Evolutionary conservation across 2,113 vertebrate species (phyloP).

Genomic region (Salvelinus namaycush): DNA sequence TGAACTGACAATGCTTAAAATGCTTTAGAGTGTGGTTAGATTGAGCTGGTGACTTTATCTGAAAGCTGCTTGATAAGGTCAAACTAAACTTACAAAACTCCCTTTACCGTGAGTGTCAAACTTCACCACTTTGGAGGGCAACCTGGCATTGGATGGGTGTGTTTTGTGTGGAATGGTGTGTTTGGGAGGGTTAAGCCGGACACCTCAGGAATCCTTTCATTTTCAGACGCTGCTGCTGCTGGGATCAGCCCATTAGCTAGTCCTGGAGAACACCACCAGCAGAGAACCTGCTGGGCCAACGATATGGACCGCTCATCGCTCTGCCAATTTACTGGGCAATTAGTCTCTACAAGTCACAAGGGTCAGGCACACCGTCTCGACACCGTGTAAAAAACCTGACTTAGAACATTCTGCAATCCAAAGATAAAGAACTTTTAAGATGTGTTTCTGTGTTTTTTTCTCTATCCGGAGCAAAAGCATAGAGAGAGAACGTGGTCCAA

Average conservation of each 20-base stretch:
- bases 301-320: constrained; percentile 19
- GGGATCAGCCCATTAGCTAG: constrained; percentile 23
- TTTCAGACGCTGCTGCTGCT: constrained; percentile 1
- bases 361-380: constrained; percentile 28
- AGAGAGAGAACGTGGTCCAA: too few species aligned
- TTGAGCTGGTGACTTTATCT: too few species aligned
- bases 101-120: too few species aligned
- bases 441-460: too few species aligned
- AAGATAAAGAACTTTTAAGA: background rate
- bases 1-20: too few species aligned
- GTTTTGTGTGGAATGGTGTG: background rate
- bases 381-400: background rate
- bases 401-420: background rate
- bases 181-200: constrained; percentile 2
- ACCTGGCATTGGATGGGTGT: too few species aligned
- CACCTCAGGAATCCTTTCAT: constrained; percentile 1
- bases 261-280: constrained; percentile 8
- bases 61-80: too few species aligned
- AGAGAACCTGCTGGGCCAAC: constrained; percentile 16
- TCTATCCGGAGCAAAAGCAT: too few species aligned
- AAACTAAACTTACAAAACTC: too few species aligned
- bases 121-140: background rate
- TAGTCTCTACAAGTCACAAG: constrained; percentile 25
- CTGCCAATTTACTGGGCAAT: constrained; percentile 44
- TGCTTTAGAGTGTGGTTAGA: too few species aligned